A percentile compares a stretch with the other conserved stretches of the same genome.
These are phyloP conservation scores for Bovichtus diacanthus DNA, from an alignment of 2,797 vertebrate genomes.

Conservation along the genomic window DNA sequence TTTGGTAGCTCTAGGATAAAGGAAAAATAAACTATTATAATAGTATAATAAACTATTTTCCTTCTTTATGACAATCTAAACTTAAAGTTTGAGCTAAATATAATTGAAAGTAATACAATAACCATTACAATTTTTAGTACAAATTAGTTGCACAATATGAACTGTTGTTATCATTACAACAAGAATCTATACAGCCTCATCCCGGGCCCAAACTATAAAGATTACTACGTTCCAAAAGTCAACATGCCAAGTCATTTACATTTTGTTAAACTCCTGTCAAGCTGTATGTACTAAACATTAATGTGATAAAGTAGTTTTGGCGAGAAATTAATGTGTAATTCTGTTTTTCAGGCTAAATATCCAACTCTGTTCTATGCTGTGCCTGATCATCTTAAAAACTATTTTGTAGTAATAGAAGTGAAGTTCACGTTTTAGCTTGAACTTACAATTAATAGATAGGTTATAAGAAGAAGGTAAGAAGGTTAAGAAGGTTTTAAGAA, in stretches of 20 bases:
- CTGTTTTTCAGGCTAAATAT: background rate
- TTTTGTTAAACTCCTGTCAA: background rate
- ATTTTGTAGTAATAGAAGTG: background rate
- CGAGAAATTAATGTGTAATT: background rate
- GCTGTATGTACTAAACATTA: background rate
- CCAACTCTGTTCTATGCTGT: background rate
- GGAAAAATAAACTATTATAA: background rate
- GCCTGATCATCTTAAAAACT: background rate
- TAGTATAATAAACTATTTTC: too few species aligned
- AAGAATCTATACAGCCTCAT: slow-evolving; percentile 45
- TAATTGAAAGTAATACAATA: background rate
- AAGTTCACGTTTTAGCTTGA: background rate
- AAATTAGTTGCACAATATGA: background rate
- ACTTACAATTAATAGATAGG: too few species aligned
- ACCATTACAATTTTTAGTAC: background rate
- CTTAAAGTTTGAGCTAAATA: background rate
- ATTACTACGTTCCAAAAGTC: slow-evolving; percentile 52
- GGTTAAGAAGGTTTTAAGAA: too few species aligned
- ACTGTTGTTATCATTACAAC: background rate
- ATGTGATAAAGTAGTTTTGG: background rate
- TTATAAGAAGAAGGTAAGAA: too few species aligned
- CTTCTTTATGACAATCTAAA: background rate
- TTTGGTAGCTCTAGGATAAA: background rate
- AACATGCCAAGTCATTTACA: background rate
- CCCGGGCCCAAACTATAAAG: slow-evolving; percentile 53